Evolutionary conservation across 2,888 invertebrate genomes (phyloP).

Genomic region (Sinopyrophorus schimmeli): DNA sequence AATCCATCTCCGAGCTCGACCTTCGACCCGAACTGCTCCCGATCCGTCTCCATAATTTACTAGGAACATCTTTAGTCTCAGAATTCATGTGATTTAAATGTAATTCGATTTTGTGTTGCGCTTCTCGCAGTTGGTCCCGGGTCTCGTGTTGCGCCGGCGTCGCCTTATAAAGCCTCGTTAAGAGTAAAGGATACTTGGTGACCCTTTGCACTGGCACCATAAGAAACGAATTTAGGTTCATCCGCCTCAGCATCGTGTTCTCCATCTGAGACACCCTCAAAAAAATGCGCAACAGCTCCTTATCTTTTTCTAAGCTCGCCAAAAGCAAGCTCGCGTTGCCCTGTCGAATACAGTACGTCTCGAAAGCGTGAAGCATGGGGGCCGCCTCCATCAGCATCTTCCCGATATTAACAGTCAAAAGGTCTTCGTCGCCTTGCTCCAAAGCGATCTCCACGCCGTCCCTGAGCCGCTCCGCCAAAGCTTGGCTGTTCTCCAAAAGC

Average conservation of each 20-base stretch:
- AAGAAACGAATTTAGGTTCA: conserved; percentile 97
- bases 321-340: conserved; percentile 85
- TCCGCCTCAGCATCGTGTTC: conserved; percentile 86
- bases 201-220: conserved; percentile 98
- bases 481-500: conserved; percentile 83
- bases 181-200: conserved; percentile 91
- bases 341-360: conserved; percentile 93
- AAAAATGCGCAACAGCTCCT: conserved; percentile 91
- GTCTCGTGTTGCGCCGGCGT: conserved; percentile 83
- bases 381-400: conserved; percentile 88
- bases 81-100: conserved; percentile 94
- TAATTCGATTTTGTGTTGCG: conserved; percentile 90
- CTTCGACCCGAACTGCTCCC: conserved; percentile 75
- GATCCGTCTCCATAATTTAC: conserved; percentile 87
- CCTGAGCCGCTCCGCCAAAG: conserved; percentile 82
- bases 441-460: conserved; percentile 84
- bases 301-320: conserved; percentile 91
- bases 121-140: conserved; percentile 80
- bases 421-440: conserved; percentile 81
- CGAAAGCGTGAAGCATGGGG: conserved; percentile 92
- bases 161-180: conserved; percentile 88
- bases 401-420: conserved; percentile 87
- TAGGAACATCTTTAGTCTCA: conserved; percentile 87
- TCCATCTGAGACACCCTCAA: conserved; percentile 96
- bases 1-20: conserved; percentile 81